Evolutionary conservation across 2,797 vertebrate species (phyloP).

Genomic region (Cuniculus paca): DNA sequence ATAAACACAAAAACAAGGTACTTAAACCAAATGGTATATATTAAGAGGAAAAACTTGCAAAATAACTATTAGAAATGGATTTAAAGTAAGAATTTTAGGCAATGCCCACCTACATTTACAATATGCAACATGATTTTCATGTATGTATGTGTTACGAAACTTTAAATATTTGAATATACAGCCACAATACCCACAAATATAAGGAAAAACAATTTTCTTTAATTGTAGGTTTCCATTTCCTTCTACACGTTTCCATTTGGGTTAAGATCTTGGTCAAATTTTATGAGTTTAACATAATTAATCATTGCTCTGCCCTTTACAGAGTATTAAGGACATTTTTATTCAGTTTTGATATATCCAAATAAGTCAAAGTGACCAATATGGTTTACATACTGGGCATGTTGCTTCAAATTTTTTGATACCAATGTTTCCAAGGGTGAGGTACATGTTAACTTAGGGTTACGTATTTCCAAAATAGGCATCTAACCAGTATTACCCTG

Average conservation of each 20-base stretch:
- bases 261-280: constrained; percentile 6
- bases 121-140: not conserved
- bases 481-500: constrained; percentile 64
- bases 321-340: constrained; percentile 8
- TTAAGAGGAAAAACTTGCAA: not conserved
- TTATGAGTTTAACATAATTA: not conserved
- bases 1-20: not conserved
- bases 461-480: not conserved
- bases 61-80: constrained; percentile 52
- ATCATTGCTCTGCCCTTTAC: not conserved
- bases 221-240: constrained; percentile 1
- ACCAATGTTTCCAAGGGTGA: not conserved
- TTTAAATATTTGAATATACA: constrained; percentile 43
- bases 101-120: not conserved
- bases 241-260: constrained; percentile 68
- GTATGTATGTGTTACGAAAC: not conserved
- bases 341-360: not conserved
- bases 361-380: not conserved
- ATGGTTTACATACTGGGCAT: not conserved
- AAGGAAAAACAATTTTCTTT: not conserved
- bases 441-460: not conserved
- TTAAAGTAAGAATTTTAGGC: not conserved
- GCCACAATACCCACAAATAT: not conserved
- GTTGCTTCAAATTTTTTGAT: not conserved
- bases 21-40: constrained; percentile 17